Evolutionary conservation across 2,888 invertebrate genomes (phyloP).

Genomic region (Ornithoptera priamus): DNA sequence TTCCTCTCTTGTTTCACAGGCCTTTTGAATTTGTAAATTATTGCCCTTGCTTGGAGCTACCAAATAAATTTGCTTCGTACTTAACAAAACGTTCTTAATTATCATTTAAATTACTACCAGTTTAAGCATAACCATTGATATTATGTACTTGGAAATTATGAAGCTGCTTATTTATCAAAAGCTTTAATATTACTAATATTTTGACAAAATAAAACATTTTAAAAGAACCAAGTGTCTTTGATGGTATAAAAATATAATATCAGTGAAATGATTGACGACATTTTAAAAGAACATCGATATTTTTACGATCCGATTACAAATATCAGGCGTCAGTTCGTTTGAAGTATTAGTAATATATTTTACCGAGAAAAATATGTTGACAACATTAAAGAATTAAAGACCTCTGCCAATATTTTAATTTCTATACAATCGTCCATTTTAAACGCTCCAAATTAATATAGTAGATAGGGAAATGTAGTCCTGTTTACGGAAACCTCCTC

Average conservation of each 20-base stretch:
- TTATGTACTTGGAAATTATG: not conserved
- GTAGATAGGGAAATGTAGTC: slow-evolving; percentile 71
- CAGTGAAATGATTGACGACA: slow-evolving; percentile 5
- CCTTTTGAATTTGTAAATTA: slow-evolving; percentile 78
- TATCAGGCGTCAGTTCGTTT: slow-evolving; percentile 18
- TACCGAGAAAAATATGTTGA: slow-evolving; percentile 65
- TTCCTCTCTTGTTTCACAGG: slow-evolving; percentile 76
- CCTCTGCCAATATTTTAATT: slow-evolving; percentile 64
- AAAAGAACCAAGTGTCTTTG: slow-evolving; percentile 17
- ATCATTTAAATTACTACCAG: slow-evolving; percentile 17
- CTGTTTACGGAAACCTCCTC: slow-evolving; percentile 78
- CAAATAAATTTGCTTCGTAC: slow-evolving; percentile 53
- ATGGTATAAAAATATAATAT: slow-evolving; percentile 18
- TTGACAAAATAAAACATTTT: not conserved
- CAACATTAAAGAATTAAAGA: slow-evolving; percentile 67
- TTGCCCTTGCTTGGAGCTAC: slow-evolving; percentile 62
- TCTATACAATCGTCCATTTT: slow-evolving; percentile 76
- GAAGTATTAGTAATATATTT: slow-evolving; percentile 66
- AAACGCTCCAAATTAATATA: slow-evolving; percentile 70
- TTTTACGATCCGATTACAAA: slow-evolving; percentile 15
- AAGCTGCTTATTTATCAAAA: not conserved
- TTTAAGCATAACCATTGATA: slow-evolving; percentile 9
- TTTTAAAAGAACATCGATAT: slow-evolving; percentile 10
- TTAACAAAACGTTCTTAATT: slow-evolving; percentile 32
- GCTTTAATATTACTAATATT: not conserved